phyloP scores from a whole-genome alignment of 2,888 invertebrate species.

The Pantelozetes paolii region DNA sequence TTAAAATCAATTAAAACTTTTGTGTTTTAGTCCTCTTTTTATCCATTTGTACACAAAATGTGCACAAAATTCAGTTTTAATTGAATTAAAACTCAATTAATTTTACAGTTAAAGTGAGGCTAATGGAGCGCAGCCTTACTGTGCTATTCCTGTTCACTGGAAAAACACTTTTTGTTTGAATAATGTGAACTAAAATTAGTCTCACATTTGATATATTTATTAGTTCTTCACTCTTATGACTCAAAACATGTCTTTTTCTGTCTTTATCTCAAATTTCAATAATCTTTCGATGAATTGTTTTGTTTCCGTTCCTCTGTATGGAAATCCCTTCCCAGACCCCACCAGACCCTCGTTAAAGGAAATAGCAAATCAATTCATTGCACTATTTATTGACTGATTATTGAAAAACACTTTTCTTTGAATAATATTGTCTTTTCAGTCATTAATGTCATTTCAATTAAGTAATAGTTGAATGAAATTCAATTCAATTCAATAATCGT shows the following conservation, averaged over 20 bases:
- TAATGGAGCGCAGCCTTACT: too few relatives aligned
- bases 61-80: too few relatives aligned
- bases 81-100: too few relatives aligned
- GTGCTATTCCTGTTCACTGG: background rate
- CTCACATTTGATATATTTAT: background rate
- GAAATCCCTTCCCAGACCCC: slow-evolving; percentile 7
- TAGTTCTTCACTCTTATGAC: background rate
- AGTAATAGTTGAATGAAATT: too few relatives aligned
- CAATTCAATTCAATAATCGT: too few relatives aligned
- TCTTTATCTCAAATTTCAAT: slow-evolving; percentile 22
- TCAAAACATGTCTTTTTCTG: background rate
- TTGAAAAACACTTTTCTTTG: too few relatives aligned
- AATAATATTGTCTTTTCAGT: too few relatives aligned
- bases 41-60: background rate
- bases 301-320: slow-evolving; percentile 10
- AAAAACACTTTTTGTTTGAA: background rate
- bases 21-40: background rate
- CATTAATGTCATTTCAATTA: too few relatives aligned
- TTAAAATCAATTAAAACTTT: background rate
- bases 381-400: background rate
- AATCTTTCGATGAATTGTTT: slow-evolving; percentile 17
- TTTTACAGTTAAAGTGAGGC: too few relatives aligned
- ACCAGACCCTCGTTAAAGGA: slow-evolving; percentile 15
- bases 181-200: background rate
- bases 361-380: slow-evolving; percentile 1